Conservation (phyloP, 2,113 vertebrate species). For the Tinamus guttatus region DNA sequence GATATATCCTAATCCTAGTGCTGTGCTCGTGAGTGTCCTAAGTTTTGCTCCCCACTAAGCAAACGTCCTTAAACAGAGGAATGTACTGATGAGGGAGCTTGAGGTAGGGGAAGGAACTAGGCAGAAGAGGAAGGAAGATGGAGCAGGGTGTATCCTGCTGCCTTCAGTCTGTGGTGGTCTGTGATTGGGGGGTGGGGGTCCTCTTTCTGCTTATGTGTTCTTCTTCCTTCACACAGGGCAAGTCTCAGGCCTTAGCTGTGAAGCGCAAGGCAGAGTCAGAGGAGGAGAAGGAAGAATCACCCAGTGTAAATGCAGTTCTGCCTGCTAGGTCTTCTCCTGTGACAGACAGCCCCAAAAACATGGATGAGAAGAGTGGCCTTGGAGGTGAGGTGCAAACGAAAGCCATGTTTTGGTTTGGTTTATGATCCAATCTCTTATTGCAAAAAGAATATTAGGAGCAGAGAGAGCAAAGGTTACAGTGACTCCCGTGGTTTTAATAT, state of each 20-base stretch:
- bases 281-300: constrained; percentile 75
- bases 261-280: constrained; percentile 84
- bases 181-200: background rate
- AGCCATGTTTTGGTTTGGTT: background rate
- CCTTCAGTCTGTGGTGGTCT: background rate
- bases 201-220: background rate
- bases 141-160: background rate
- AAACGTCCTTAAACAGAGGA: background rate
- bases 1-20: background rate
- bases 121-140: background rate
- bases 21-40: background rate
- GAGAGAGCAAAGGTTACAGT: background rate
- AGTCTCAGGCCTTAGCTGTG: constrained; percentile 75
- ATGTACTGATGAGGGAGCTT: background rate
- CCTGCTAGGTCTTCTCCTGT: constrained; percentile 74
- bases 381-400: constrained; percentile 67
- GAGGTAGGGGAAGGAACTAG: background rate
- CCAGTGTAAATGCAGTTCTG: constrained; percentile 40
- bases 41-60: background rate
- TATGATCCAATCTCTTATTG: background rate
- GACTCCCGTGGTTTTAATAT: constrained; percentile 21
- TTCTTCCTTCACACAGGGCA: constrained; percentile 61
- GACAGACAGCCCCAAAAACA: constrained; percentile 71
- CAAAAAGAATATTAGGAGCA: background rate
- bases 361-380: constrained; percentile 77